These are phyloP conservation scores for Rhinichthys klamathensis DNA, from an alignment of 2,113 vertebrate genomes.

Conservation along the genomic window DNA sequence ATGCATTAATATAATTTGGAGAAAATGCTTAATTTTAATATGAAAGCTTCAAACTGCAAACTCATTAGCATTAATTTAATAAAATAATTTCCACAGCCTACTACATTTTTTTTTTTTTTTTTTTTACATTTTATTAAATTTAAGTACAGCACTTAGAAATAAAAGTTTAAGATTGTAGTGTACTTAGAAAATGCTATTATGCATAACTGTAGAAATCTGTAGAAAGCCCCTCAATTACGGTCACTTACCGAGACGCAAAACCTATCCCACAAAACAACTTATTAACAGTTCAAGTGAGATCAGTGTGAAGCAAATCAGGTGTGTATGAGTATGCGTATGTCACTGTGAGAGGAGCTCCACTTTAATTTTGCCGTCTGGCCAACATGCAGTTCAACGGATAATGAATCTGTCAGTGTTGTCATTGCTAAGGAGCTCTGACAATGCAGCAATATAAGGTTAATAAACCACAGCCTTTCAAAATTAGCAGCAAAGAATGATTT, in stretches of 20 bases:
- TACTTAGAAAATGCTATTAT: not conserved
- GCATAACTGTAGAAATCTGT: not conserved
- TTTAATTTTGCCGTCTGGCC: constrained; percentile 34
- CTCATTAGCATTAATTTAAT: not conserved
- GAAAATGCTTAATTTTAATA: not conserved
- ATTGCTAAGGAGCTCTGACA: constrained; percentile 49
- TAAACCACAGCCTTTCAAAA: constrained; percentile 47
- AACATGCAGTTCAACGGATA: constrained; percentile 38
- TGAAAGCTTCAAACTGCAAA: not conserved
- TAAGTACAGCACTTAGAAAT: constrained; percentile 14
- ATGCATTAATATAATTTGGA: not conserved
- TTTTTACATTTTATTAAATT: not conserved
- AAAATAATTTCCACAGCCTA: no score
- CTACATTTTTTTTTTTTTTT: not conserved
- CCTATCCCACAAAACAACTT: constrained; percentile 23
- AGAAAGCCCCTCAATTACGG: not conserved
- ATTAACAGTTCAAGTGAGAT: constrained; percentile 38
- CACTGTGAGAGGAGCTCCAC: not conserved
- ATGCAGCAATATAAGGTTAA: constrained; percentile 44
- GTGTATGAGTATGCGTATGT: constrained; percentile 20
- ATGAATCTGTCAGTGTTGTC: constrained; percentile 53
- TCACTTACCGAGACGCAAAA: constrained; percentile 15
- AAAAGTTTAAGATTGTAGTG: not conserved
- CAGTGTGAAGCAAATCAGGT: constrained; percentile 25
- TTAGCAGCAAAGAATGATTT: constrained; percentile 50